A percentile compares a stretch with the other conserved stretches of the same genome.
These are phyloP conservation scores for Ascidia mentula DNA, from an alignment of 23 tunicate genomes.

Conservation along the genomic window DNA sequence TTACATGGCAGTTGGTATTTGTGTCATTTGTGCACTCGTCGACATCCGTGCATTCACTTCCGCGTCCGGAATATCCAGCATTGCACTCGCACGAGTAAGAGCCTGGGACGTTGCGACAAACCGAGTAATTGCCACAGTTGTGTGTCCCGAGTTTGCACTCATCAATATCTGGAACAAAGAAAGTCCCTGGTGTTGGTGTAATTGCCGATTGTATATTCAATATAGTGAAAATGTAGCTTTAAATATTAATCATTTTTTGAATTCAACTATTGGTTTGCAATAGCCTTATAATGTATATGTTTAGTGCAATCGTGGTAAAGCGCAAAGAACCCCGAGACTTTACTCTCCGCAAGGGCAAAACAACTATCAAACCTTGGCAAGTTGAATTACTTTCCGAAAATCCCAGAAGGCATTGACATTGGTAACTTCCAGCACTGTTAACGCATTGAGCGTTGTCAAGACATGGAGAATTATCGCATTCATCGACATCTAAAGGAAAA, in stretches of 20 bases:
- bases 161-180: not conserved
- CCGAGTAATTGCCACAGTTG: not conserved
- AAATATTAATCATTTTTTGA: too few species aligned
- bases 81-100: not conserved
- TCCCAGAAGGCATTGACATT: not conserved
- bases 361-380: slow-evolving; percentile 7
- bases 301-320: too few species aligned
- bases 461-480: not conserved
- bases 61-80: not conserved
- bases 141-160: not conserved
- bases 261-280: too few species aligned
- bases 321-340: too few species aligned
- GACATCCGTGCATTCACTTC: not conserved
- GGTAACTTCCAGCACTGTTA: not conserved
- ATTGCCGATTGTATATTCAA: not conserved
- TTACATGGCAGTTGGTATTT: not conserved
- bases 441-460: not conserved
- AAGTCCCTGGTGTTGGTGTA: not conserved
- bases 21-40: not conserved
- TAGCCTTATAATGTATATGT: too few species aligned
- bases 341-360: too few species aligned
- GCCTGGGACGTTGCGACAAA: not conserved
- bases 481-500: not conserved
- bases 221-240: too few species aligned
- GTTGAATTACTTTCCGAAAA: not conserved